These are phyloP conservation scores for Ophraella communa DNA, from an alignment of 2,888 invertebrate species.

Conservation along the genomic window DNA sequence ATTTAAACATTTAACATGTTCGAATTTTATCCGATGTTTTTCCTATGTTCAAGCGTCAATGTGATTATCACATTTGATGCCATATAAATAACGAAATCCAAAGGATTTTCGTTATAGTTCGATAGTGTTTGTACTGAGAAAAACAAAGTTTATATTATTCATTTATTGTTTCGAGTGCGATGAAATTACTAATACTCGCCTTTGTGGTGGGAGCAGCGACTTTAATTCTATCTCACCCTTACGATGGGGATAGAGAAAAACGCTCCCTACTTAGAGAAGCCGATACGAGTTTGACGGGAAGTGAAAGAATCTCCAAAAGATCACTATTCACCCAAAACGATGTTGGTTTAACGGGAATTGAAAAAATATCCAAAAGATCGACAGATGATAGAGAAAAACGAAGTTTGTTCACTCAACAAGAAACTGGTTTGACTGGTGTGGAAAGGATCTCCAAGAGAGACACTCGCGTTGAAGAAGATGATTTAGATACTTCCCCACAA, in stretches of 20 bases:
- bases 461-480: conserved; percentile 13
- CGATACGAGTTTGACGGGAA: conserved; percentile 14
- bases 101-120: not conserved
- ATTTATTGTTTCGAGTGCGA: no score
- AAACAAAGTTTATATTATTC: no score
- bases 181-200: conserved; percentile 29
- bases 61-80: conserved; percentile 32
- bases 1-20: conserved; percentile 24
- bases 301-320: conserved; percentile 30
- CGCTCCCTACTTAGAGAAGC: conserved; percentile 31
- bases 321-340: conserved; percentile 23
- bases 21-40: no score
- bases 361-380: conserved; percentile 31
- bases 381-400: conserved; percentile 13
- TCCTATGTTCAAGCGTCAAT: conserved; percentile 32
- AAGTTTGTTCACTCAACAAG: conserved; percentile 23
- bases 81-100: no score
- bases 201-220: conserved; percentile 25
- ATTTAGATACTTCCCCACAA: conserved; percentile 22
- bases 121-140: no score
- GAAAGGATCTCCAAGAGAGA: conserved; percentile 37
- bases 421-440: conserved; percentile 23
- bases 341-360: conserved; percentile 21
- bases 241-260: conserved; percentile 26
- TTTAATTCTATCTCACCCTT: conserved; percentile 20